A percentile compares a stretch with the other conserved stretches of the same genome.
phyloP scores from a whole-genome alignment of 2,113 vertebrate genomes.

The Xerus inauris region DNA sequence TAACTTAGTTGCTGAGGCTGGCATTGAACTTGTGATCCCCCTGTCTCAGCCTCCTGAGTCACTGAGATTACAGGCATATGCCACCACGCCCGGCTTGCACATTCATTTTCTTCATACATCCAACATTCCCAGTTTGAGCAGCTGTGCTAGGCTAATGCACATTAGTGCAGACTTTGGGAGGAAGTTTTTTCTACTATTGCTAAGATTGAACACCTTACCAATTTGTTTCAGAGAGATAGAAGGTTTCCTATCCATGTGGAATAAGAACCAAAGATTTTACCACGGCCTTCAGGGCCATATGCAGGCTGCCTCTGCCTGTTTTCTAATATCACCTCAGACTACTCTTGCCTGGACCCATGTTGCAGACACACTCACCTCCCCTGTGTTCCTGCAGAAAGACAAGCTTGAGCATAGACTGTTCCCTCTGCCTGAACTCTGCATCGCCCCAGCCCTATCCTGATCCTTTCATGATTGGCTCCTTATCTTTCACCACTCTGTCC shows the following conservation, averaged over 20 bases:
- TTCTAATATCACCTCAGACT: background rate
- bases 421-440: background rate
- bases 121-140: background rate
- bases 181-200: background rate
- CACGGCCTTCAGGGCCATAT: background rate
- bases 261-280: background rate
- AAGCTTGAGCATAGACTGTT: background rate
- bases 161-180: background rate
- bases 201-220: background rate
- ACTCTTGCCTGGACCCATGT: background rate
- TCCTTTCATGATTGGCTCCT: background rate
- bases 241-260: background rate
- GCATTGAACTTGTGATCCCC: background rate
- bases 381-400: background rate
- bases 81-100: background rate
- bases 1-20: background rate
- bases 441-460: background rate
- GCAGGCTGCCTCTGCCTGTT: background rate
- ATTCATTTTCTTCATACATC: conserved; percentile 5
- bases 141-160: background rate
- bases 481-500: background rate
- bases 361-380: background rate
- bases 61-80: too few relatives aligned
- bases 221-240: background rate
- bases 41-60: background rate